Conservation (phyloP, 2,797 vertebrate species). For the Limosa lapponica region DNA sequence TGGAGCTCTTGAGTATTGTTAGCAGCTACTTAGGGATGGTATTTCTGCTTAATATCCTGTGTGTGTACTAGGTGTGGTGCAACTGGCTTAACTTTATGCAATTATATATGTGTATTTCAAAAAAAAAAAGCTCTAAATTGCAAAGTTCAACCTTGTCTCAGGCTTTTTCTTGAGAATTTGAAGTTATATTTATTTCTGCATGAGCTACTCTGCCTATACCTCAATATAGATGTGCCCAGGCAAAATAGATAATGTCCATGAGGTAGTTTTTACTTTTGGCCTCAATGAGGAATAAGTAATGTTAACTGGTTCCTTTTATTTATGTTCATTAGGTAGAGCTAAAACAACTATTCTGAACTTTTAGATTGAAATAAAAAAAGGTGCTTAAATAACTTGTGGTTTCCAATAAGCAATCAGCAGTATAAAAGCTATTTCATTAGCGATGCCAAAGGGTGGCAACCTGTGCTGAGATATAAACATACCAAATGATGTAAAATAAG, state of each 20-base stretch:
- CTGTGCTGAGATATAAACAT: not conserved
- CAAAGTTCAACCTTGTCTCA: not conserved
- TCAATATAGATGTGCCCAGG: not conserved
- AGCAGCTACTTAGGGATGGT: not conserved
- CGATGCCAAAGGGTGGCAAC: not conserved
- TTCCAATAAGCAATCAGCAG: not conserved
- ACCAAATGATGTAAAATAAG: not conserved
- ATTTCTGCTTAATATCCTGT: not conserved
- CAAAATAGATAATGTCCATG: not conserved
- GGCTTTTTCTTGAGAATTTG: not conserved
- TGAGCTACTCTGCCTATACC: not conserved
- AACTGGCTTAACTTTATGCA: not conserved
- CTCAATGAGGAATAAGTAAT: not conserved
- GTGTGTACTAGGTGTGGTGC: not conserved
- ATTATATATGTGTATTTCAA: rapidly evolving
- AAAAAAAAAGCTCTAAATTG: not conserved
- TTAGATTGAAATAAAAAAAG: not conserved
- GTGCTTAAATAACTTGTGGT: not conserved
- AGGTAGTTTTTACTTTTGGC: not conserved
- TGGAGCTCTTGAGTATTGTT: not conserved
- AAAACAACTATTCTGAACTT: not conserved
- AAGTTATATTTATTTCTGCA: not conserved
- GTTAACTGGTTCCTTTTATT: not conserved
- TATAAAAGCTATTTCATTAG: not conserved
- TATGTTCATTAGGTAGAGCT: not conserved